phyloP scores from a whole-genome alignment of 2,797 vertebrate genomes.

The Dendrocincla tyrannina region DNA sequence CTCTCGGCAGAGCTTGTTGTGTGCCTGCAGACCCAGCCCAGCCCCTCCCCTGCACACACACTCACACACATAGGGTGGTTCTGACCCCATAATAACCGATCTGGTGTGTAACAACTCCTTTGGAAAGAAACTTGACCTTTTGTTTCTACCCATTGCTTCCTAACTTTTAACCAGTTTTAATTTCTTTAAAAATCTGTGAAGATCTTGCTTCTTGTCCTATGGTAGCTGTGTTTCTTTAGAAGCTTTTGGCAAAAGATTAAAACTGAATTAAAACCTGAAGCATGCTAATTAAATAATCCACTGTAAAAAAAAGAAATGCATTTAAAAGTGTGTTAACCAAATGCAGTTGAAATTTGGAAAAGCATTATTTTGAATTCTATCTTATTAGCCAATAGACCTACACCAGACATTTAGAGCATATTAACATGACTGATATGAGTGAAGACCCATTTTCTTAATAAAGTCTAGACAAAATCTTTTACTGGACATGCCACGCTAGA shows the following conservation, averaged over 20 bases:
- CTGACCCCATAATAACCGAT: too few species aligned
- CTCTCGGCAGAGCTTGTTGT: too few species aligned
- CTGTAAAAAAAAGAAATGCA: background rate
- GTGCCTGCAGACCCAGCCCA: too few species aligned
- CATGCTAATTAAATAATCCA: background rate
- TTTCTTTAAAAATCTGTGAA: background rate
- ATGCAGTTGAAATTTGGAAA: background rate
- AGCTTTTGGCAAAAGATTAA: background rate
- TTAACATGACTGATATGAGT: fast-evolving
- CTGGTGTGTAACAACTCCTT: background rate
- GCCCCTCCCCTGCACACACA: too few species aligned
- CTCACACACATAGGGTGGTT: too few species aligned
- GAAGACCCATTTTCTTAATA: background rate
- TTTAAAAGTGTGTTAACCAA: background rate
- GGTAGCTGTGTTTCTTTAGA: background rate
- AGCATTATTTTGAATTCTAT: background rate
- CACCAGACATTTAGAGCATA: background rate
- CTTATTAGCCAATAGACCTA: background rate
- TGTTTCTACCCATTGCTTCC: background rate
- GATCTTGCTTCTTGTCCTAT: background rate
- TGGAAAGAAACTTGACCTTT: background rate
- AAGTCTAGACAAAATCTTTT: background rate
- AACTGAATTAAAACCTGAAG: background rate
- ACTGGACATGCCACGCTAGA: background rate
- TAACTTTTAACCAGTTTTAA: background rate